These are phyloP conservation scores for Ashinkailepas kermadecensis DNA, from an alignment of 2,888 invertebrate genomes.

Conservation along the genomic window DNA sequence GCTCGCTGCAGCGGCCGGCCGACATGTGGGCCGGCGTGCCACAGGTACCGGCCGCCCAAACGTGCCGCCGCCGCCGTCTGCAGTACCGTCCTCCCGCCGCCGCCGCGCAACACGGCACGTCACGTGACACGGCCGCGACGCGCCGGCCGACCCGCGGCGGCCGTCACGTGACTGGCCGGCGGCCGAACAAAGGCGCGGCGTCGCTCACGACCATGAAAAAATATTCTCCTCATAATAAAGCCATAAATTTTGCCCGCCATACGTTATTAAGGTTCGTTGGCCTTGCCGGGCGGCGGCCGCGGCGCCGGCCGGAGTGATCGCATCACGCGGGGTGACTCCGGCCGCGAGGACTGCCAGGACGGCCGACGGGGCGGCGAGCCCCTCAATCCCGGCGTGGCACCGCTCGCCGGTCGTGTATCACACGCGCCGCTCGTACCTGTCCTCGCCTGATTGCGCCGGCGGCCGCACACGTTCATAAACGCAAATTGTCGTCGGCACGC, in stretches of 20 bases:
- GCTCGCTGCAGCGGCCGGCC: too few relatives aligned
- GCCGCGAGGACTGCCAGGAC: too few relatives aligned
- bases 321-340: neutral
- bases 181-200: neutral
- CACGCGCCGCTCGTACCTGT: neutral
- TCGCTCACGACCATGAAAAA: neutral
- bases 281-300: neutral
- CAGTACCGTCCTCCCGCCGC: neutral
- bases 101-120: neutral
- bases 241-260: neutral
- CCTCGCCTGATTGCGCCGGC: neutral
- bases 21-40: neutral
- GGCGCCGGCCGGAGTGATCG: neutral
- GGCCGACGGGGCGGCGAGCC: neutral
- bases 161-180: neutral
- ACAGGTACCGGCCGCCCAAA: neutral
- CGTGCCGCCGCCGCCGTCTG: neutral
- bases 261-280: neutral
- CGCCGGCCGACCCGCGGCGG: neutral
- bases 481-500: constrained; percentile 9
- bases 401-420: neutral
- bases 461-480: neutral
- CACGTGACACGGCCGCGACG: neutral
- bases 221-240: constrained; percentile 21
- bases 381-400: neutral